A percentile compares a stretch with the other conserved stretches of the same genome.
phyloP scores from a whole-genome alignment of 2,888 invertebrate species.

The Anoncus sp. region DNA sequence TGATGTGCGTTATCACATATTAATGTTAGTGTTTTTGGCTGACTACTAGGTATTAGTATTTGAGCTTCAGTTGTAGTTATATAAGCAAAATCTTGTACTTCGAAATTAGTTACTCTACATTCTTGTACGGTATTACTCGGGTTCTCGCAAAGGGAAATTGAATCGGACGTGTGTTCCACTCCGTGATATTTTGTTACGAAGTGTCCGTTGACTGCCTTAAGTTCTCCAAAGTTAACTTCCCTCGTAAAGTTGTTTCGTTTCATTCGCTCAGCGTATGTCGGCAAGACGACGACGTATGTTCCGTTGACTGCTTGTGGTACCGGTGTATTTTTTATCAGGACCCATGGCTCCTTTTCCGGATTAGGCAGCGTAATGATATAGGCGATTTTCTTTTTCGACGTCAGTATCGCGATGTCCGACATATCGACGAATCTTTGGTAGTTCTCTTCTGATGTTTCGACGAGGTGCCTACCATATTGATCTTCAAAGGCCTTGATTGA shows the following conservation, averaged over 20 bases:
- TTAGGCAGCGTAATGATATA: constrained; percentile 23
- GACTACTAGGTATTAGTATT: constrained; percentile 15
- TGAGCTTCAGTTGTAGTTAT: constrained; percentile 24
- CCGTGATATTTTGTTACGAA: no score
- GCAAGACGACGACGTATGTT: no score
- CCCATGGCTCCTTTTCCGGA: constrained; percentile 11
- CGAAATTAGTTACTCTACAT: constrained; percentile 13
- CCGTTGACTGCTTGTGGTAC: constrained; percentile 10
- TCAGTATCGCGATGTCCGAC: no score
- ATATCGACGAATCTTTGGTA: constrained; percentile 37
- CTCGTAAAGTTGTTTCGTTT: no score
- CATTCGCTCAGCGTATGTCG: no score
- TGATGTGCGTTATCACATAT: constrained; percentile 2
- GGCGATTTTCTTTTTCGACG: no score
- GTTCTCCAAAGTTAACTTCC: constrained; percentile 6
- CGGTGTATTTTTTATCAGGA: constrained; percentile 14
- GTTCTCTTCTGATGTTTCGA: constrained; percentile 14
- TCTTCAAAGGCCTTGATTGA: constrained; percentile 23
- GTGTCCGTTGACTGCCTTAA: constrained; percentile 5
- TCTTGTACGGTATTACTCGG: background rate
- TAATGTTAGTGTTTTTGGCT: constrained; percentile 13
- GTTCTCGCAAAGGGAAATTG: constrained; percentile 23
- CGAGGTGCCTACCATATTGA: constrained; percentile 21
- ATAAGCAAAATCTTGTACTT: constrained; percentile 28
- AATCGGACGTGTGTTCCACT: constrained; percentile 20